phyloP scores from a whole-genome alignment of 2,888 invertebrate species.

The Erebia ligea region DNA sequence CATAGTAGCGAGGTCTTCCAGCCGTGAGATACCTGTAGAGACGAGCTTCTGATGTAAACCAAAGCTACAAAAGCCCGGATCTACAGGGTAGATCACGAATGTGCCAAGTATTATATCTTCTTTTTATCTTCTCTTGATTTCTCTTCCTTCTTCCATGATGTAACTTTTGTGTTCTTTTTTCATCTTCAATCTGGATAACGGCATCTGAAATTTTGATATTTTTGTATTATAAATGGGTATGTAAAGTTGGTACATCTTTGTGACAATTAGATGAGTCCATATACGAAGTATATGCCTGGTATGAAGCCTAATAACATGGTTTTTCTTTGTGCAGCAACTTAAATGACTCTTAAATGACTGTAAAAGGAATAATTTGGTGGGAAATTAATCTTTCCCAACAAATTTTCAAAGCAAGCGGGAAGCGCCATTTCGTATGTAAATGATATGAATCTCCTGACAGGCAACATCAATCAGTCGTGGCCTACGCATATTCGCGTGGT shows the following conservation, averaged over 20 bases:
- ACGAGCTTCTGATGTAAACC: constrained; percentile 98
- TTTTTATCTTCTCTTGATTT: constrained; percentile 29
- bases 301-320: too few relatives aligned
- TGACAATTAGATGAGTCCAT: too few relatives aligned
- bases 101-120: constrained; percentile 83
- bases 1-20: constrained; percentile 91
- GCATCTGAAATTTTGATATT: constrained; percentile 29
- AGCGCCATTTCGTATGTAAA: constrained; percentile 28
- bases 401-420: constrained; percentile 12
- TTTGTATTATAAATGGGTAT: constrained; percentile 6
- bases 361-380: background rate
- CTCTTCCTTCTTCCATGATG: constrained; percentile 15
- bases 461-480: constrained; percentile 57
- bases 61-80: constrained; percentile 99
- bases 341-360: too few relatives aligned
- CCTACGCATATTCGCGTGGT: constrained; percentile 49
- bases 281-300: too few relatives aligned
- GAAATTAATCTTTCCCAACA: background rate
- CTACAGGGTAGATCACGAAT: constrained; percentile 99
- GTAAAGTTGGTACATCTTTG: too few relatives aligned
- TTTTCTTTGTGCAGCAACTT: too few relatives aligned
- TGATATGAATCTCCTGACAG: constrained; percentile 44
- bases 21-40: constrained; percentile 99
- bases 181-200: background rate
- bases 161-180: background rate